Evolutionary conservation across 2,113 vertebrate species (phyloP).

Genomic region (Rana temporaria): DNA sequence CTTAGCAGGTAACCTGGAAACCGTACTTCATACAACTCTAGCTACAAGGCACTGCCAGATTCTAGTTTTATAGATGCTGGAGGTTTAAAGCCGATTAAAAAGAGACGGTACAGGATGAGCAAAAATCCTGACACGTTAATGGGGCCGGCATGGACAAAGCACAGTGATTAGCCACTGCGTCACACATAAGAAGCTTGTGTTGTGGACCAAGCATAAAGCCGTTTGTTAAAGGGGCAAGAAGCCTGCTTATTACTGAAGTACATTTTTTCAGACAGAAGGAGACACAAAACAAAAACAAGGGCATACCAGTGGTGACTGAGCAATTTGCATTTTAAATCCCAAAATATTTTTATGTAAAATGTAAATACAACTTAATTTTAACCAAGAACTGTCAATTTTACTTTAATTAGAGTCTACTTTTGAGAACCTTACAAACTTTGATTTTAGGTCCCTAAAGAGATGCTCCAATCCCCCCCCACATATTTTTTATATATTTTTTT

Average conservation of each 20-base stretch:
- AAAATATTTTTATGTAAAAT: no score
- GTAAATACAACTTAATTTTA: no score
- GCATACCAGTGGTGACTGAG: not conserved
- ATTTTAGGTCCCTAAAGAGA: no score
- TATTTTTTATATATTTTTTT: no score
- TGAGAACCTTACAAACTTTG: no score
- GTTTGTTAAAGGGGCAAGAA: slow-evolving; percentile 9
- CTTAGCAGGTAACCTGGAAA: no score
- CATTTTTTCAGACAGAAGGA: not conserved
- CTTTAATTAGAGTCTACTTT: no score
- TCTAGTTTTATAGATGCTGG: slow-evolving; percentile 2
- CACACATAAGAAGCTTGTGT: slow-evolving; percentile 46
- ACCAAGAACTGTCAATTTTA: no score
- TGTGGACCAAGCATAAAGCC: slow-evolving; percentile 66
- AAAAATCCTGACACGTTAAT: slow-evolving; percentile 22
- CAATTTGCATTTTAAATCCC: no score
- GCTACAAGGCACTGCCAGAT: not conserved
- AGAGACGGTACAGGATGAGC: slow-evolving; percentile 34
- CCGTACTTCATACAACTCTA: no score
- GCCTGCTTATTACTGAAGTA: not conserved
- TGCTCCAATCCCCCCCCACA: no score
- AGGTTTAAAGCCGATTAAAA: slow-evolving; percentile 33
- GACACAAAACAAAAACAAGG: not conserved
- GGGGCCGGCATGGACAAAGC: slow-evolving; percentile 2
- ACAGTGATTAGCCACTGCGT: slow-evolving; percentile 24